Evolutionary conservation across 2,888 invertebrate genomes (phyloP).

Genomic region (Hydraecia micacea): DNA sequence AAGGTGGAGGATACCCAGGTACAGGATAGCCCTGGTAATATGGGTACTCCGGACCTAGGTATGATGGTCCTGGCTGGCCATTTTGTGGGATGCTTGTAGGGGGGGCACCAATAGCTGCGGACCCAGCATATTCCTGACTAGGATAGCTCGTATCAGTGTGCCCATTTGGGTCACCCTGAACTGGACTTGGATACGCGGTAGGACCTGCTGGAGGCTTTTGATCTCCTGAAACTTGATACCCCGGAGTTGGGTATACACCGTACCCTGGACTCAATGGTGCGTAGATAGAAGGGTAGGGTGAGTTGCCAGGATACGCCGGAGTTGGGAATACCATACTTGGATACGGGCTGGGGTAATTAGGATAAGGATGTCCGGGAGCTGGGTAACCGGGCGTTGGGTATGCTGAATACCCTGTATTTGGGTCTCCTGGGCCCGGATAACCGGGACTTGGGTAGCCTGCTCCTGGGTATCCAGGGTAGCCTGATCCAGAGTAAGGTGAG

Average conservation of each 20-base stretch:
- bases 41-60: conserved; percentile 17
- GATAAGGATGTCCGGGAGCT: conserved; percentile 9
- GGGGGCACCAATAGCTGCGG: background rate
- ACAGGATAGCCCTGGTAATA: conserved; percentile 36
- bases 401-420: conserved; percentile 18
- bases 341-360: conserved; percentile 16
- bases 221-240: conserved; percentile 11
- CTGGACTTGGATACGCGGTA: conserved; percentile 2
- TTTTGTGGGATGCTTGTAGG: conserved; percentile 8
- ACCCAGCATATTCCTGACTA: conserved; percentile 1
- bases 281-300: conserved; percentile 21
- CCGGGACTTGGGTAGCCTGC: conserved; percentile 7
- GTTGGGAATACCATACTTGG: conserved; percentile 12
- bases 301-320: conserved; percentile 6
- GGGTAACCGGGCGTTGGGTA: conserved; percentile 16
- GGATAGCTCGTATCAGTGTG: conserved; percentile 33
- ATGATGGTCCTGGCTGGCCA: background rate
- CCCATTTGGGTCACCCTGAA: conserved; percentile 2
- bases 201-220: conserved; percentile 25
- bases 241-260: conserved; percentile 20
- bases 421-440: conserved; percentile 13
- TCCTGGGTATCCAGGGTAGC: conserved; percentile 46
- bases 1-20: conserved; percentile 21
- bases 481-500: background rate
- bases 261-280: conserved; percentile 27